A percentile compares a stretch with the other conserved stretches of the same genome.
Evolutionary conservation across 2,797 vertebrate species (phyloP).

Genomic region (Spheniscus humboldti): DNA sequence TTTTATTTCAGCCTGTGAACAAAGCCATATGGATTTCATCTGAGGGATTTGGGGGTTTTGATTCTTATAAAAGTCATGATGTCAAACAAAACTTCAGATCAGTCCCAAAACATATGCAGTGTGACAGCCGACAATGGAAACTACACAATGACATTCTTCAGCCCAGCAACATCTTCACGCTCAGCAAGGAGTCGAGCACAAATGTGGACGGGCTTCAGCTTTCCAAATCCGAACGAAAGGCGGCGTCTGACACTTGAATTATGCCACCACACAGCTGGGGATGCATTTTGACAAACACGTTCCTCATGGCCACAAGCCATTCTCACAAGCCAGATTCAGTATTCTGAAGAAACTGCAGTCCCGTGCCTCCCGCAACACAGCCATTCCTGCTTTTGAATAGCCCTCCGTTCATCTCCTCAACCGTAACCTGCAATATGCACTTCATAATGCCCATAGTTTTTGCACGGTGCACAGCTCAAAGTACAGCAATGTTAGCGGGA

Average conservation of each 20-base stretch:
- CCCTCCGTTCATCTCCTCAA: not conserved
- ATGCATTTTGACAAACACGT: not conserved
- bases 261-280: not conserved
- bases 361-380: not conserved
- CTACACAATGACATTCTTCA: slow-evolving; percentile 1
- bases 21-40: slow-evolving; percentile 69
- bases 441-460: not conserved
- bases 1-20: slow-evolving; percentile 65
- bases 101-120: slow-evolving; percentile 48
- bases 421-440: not conserved
- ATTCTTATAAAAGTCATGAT: slow-evolving; percentile 57
- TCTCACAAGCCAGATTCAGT: not conserved
- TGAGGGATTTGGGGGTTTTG: slow-evolving; percentile 53
- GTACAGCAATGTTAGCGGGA: not conserved
- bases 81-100: slow-evolving; percentile 55
- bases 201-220: not conserved
- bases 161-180: not conserved
- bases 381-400: not conserved
- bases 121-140: slow-evolving; percentile 60
- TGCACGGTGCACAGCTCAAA: not conserved
- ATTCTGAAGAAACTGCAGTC: not conserved
- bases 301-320: not conserved
- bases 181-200: not conserved
- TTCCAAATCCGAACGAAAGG: not conserved
- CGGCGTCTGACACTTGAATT: not conserved